These are phyloP conservation scores for Sinosuthora webbiana DNA, from an alignment of 2,113 vertebrate species.

Conservation along the genomic window DNA sequence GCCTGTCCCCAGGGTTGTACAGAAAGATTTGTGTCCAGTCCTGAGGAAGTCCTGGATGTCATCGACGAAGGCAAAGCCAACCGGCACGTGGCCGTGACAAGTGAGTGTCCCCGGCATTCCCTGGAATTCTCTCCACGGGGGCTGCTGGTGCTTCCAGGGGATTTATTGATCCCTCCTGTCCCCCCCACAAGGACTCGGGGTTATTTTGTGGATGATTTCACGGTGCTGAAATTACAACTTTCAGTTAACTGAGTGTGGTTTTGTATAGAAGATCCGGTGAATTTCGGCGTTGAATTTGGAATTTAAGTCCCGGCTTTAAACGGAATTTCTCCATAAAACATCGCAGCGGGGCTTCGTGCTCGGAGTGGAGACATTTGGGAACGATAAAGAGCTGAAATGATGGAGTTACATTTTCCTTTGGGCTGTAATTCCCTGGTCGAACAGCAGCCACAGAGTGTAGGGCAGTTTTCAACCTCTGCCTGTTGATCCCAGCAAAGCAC, in stretches of 20 bases:
- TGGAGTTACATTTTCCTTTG: fast-evolving
- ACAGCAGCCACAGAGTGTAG: neutral
- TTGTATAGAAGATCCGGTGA: neutral
- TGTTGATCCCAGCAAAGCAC: neutral
- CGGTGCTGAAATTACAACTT: neutral
- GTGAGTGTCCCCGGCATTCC: conserved; percentile 64
- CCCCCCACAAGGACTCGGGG: neutral
- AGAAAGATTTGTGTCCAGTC: conserved; percentile 95
- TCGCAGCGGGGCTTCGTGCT: neutral
- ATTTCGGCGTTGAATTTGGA: neutral
- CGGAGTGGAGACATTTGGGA: neutral
- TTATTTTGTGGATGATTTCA: fast-evolving
- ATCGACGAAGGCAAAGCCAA: conserved; percentile 97
- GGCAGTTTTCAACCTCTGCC: neutral
- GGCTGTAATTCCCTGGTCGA: neutral
- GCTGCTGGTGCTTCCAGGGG: neutral
- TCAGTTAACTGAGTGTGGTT: fast-evolving
- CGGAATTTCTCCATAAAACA: neutral
- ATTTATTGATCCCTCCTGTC: neutral
- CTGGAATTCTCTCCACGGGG: neutral
- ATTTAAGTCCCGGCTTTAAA: neutral
- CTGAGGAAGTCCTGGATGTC: conserved; percentile 95
- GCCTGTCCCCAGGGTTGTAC: conserved; percentile 85
- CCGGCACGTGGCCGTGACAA: conserved; percentile 93
- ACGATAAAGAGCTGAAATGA: fast-evolving